Evolutionary conservation across 92 coral and sea anemone genomes (phyloP).

Genomic region (Meandrina meandrites): DNA sequence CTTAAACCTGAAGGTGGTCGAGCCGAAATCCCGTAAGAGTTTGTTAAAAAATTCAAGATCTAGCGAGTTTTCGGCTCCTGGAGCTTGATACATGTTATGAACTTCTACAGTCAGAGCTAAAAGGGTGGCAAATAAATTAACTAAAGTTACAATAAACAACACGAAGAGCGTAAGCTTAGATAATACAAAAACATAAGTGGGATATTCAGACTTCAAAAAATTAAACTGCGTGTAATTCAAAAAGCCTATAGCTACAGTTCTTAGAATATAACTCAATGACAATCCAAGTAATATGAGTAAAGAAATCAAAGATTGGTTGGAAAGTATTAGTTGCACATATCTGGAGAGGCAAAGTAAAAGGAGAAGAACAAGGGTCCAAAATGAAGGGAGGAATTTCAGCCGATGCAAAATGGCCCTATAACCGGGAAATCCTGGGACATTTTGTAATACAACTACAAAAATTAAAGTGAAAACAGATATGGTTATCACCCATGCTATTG

Average conservation of each 20-base stretch:
- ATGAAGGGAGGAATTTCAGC: constrained; percentile 1
- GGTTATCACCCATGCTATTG: neutral
- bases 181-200: neutral
- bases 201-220: neutral
- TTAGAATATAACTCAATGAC: neutral
- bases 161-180: neutral
- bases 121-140: neutral
- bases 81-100: neutral
- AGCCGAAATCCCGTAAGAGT: neutral
- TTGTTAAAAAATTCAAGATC: neutral
- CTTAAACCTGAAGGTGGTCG: neutral
- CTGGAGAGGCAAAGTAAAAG: neutral
- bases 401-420: neutral
- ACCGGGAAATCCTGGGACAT: neutral
- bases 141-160: neutral
- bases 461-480: neutral
- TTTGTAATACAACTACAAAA: neutral
- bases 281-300: neutral
- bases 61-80: neutral
- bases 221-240: neutral
- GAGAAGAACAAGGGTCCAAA: neutral
- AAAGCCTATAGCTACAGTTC: neutral
- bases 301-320: neutral
- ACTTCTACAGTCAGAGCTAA: neutral
- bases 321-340: neutral